These are phyloP conservation scores for Dendrolimus pini DNA, from an alignment of 2,888 invertebrate species.

Conservation along the genomic window DNA sequence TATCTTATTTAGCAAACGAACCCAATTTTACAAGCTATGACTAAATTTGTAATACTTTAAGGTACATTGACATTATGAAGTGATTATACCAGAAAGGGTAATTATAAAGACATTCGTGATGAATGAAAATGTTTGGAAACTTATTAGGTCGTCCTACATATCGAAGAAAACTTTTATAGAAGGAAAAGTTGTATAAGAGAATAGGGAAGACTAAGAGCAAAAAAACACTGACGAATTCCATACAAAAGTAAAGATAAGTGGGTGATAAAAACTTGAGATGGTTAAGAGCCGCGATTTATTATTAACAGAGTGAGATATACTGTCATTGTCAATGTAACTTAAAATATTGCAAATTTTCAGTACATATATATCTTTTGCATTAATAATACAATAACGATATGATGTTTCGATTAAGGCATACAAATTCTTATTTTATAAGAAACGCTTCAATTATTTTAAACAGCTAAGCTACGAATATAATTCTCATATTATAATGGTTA, in stretches of 20 bases:
- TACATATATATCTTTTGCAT: conserved; percentile 38
- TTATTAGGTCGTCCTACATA: no score
- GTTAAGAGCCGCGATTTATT: no score
- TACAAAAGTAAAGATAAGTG: no score
- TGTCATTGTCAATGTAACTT: not conserved
- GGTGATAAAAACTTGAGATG: no score
- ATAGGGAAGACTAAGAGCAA: no score
- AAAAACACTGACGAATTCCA: no score
- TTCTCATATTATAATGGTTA: not conserved
- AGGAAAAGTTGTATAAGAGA: no score
- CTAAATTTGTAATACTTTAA: not conserved
- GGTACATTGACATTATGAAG: not conserved
- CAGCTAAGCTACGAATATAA: conserved; percentile 38
- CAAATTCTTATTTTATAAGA: conserved; percentile 71
- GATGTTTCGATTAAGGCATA: conserved; percentile 70
- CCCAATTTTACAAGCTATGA: not conserved
- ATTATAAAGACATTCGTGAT: not conserved
- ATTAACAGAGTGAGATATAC: no score
- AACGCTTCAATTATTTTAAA: conserved; percentile 33
- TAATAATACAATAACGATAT: conserved; percentile 73
- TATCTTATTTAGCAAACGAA: no score
- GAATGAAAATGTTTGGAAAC: no score
- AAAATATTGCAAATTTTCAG: not conserved
- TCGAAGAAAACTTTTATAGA: no score
- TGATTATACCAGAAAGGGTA: no score